Base-by-base conservation (phyloP, 2,888 invertebrate species). In the Didymodactylos carnosus region DNA sequence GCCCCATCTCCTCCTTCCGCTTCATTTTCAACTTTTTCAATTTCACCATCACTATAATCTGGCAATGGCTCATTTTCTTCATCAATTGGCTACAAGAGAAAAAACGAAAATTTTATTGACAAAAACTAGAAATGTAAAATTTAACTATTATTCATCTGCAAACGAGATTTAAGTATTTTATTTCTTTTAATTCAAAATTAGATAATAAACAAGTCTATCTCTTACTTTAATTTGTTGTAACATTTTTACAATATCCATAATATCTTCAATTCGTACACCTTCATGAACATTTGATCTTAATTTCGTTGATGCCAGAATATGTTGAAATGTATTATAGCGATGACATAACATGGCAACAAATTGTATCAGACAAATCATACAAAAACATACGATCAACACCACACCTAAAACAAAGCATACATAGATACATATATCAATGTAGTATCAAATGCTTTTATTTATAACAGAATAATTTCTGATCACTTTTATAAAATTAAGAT, bases 301-400 rank as follows among this genome's bases (percentile, higher is more conserved):
- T 72, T 75, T 72, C 73, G 95, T 95, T 6, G 94, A 92, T 51
- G 97, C 91, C 81, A 97, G 86, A 80, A 98, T 95, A 82, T 98
- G 97, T 5, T 95, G 91, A 76, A 98, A 85, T 2, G 97, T 97
- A 81, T 93, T 94, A 82, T 95, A 93, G 79, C 97, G 89, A 90
- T 97, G 97, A 88, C 95, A 92, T 86, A 97, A 87, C 95, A 97
- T 97, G 79, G 94, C 95, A 72, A 89, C 87, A 84, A 97, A 97
- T 85, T 98, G 95, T 79, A 95, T 92, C 51, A 94, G 87, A 84
- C 97, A 86, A 85, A 97, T 94, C 79, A 93, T 86, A 46, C 94
- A 93, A 85, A 97, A 98, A 88, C 97, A 94, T 85, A 93, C 91
- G 77, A 97, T 92, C 82, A 62, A 35, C 62, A 62, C 35, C 19